Evolutionary conservation across 2,888 invertebrate genomes (phyloP).

Genomic region (Eurois occulta): DNA sequence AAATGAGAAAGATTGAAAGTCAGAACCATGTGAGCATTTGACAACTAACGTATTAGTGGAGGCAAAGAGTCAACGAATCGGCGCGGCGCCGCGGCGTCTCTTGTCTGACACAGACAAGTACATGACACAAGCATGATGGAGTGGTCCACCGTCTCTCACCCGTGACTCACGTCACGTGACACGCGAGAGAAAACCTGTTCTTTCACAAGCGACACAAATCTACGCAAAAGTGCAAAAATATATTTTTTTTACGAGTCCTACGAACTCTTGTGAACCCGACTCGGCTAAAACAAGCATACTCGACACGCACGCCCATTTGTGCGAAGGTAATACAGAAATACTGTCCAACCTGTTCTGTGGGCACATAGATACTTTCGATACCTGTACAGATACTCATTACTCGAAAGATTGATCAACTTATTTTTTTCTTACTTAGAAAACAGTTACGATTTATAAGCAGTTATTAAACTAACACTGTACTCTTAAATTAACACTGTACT

Average conservation of each 20-base stretch:
- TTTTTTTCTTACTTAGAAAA: neutral
- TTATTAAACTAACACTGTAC: too few relatives aligned
- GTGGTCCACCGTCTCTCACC: neutral
- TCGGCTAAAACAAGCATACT: conserved; percentile 25
- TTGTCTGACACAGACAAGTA: neutral
- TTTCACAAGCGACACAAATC: conserved; percentile 39
- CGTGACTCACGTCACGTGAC: conserved; percentile 44
- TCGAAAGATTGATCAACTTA: neutral
- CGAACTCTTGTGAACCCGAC: conserved; percentile 50
- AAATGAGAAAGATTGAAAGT: conserved; percentile 25
- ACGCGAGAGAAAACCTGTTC: conserved; percentile 43
- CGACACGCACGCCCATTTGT: conserved; percentile 7
- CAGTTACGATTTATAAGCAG: neutral
- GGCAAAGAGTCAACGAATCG: neutral
- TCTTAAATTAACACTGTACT: neutral
- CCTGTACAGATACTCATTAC: neutral
- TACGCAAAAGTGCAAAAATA: conserved; percentile 28
- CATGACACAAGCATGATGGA: neutral
- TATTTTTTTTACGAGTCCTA: conserved; percentile 38
- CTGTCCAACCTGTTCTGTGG: neutral
- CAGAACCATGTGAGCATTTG: conserved; percentile 1
- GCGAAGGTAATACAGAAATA: conserved; percentile 15
- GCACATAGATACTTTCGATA: conserved; percentile 2
- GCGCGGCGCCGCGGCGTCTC: neutral
- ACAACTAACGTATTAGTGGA: neutral